Percentiles rank a stretch among this genome's conserved stretches.
phyloP scores from a whole-genome alignment of 2,888 invertebrate species.

The Ornithoptera alexandrae region DNA sequence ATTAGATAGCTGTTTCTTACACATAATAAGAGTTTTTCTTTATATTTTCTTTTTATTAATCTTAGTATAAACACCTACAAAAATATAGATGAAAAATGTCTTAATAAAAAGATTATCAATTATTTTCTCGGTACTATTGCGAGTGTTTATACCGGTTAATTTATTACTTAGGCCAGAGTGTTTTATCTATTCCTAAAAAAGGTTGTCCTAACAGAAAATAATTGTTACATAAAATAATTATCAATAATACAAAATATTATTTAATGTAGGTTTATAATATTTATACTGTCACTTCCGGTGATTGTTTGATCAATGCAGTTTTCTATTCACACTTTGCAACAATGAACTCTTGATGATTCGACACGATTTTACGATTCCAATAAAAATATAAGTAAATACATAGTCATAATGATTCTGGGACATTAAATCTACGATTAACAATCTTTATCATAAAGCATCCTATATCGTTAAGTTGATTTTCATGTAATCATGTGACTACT shows the following conservation, averaged over 20 bases:
- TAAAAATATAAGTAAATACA: constrained; percentile 31
- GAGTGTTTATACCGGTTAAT: too few relatives aligned
- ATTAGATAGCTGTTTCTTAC: not conserved
- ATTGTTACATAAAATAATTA: not conserved
- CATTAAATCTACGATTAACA: constrained; percentile 8
- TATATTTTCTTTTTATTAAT: too few relatives aligned
- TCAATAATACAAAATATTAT: not conserved
- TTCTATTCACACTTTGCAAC: constrained; percentile 40
- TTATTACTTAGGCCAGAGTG: too few relatives aligned
- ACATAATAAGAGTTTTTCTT: not conserved
- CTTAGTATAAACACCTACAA: too few relatives aligned
- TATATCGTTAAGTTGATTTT: not conserved
- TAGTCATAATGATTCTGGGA: constrained; percentile 26
- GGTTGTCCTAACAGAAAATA: too few relatives aligned
- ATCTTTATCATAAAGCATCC: not conserved
- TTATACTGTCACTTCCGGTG: constrained; percentile 33
- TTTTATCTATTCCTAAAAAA: too few relatives aligned
- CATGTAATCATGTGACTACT: not conserved
- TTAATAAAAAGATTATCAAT: too few relatives aligned
- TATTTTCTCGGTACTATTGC: too few relatives aligned
- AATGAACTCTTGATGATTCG: constrained; percentile 43
- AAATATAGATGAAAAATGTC: too few relatives aligned
- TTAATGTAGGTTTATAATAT: not conserved
- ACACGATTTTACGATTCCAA: constrained; percentile 36
- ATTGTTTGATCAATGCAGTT: constrained; percentile 34